phyloP scores from a whole-genome alignment of 1,140 invertebrate genomes.

The Dryas iulia region DNA sequence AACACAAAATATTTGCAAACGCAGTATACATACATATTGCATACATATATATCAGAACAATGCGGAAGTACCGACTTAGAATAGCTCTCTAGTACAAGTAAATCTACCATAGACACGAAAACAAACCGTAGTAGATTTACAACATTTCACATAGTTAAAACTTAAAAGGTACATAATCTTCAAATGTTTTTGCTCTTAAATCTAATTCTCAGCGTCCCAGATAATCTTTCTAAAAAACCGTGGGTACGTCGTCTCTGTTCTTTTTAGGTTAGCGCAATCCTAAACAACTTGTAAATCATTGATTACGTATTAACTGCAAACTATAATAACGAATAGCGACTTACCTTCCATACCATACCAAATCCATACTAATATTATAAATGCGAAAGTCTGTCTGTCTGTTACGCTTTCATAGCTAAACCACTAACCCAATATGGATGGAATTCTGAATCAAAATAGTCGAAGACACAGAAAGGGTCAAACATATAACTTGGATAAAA shows the following conservation, averaged over 20 bases:
- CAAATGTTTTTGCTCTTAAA: background rate
- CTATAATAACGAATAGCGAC: background rate
- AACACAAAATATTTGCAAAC: no score
- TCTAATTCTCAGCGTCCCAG: background rate
- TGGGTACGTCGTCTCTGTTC: background rate
- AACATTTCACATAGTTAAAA: background rate
- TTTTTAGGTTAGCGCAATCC: background rate
- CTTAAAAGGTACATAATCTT: background rate
- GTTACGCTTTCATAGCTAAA: no score
- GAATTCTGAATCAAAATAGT: no score
- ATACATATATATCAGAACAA: background rate
- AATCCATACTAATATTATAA: no score
- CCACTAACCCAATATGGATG: no score
- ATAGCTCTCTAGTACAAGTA: background rate
- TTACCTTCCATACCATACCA: no score
- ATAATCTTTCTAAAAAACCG: background rate
- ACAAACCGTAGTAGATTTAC: background rate
- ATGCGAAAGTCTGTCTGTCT: no score
- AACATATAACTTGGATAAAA: no score
- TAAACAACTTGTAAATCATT: background rate
- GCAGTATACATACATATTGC: background rate
- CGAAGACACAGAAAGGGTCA: no score
- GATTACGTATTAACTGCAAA: background rate
- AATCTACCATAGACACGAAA: background rate
- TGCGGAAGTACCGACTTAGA: background rate